Percentiles rank a stretch among this genome's conserved stretches.
Evolutionary conservation across 2,113 vertebrate species (phyloP).

Genomic region (Alligator mississippiensis): DNA sequence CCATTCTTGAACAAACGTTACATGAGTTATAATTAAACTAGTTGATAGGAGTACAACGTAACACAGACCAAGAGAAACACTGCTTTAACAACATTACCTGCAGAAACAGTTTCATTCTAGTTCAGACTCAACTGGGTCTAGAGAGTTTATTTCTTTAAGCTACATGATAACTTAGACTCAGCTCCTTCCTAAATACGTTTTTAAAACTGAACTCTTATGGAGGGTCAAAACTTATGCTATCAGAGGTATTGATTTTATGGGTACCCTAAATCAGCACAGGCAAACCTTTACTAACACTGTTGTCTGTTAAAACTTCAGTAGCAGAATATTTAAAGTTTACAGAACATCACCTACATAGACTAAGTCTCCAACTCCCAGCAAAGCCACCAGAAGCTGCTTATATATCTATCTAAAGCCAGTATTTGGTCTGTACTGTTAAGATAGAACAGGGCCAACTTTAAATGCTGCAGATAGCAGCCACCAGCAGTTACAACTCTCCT

Average conservation of each 20-base stretch:
- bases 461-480: not conserved
- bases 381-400: not conserved
- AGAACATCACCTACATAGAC: not conserved
- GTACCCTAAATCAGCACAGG: rapidly evolving
- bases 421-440: not conserved
- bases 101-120: not conserved
- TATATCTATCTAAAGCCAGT: not conserved
- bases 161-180: not conserved
- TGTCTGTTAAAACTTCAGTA: not conserved
- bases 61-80: not conserved
- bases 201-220: not conserved
- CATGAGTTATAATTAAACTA: not conserved
- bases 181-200: not conserved
- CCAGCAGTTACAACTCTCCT: not conserved
- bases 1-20: not conserved
- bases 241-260: not conserved
- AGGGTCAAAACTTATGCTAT: not conserved
- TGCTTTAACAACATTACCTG: not conserved
- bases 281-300: not conserved
- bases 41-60: not conserved
- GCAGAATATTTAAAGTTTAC: not conserved
- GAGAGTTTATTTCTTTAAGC: not conserved
- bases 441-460: not conserved
- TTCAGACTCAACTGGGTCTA: not conserved
- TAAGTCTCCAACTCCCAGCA: not conserved